These are phyloP conservation scores for Xyrauchen texanus DNA, from an alignment of 2,113 vertebrate genomes.

Conservation along the genomic window DNA sequence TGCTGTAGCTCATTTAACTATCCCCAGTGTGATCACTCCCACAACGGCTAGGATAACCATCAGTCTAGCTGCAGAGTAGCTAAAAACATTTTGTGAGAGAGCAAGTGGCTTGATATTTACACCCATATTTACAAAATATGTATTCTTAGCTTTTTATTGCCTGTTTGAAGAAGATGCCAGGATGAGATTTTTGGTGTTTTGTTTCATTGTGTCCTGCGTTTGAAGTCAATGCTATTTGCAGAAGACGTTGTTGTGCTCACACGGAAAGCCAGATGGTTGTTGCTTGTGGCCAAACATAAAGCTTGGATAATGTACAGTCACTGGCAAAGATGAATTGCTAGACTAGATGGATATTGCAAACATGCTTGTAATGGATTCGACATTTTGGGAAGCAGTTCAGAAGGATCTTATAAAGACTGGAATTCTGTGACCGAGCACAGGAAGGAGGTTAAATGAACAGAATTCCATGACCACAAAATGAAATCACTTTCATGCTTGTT, in stretches of 20 bases:
- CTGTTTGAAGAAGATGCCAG: conserved; percentile 64
- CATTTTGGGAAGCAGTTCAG: conserved; percentile 67
- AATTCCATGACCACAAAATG: conserved; percentile 60
- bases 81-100: too few species aligned
- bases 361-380: conserved; percentile 75
- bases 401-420: conserved; percentile 28
- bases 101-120: conserved; percentile 8
- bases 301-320: conserved; percentile 74
- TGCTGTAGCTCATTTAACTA: conserved; percentile 41
- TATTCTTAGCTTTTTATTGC: conserved; percentile 22
- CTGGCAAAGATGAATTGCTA: conserved; percentile 69
- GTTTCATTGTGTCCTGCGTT: conserved; percentile 66
- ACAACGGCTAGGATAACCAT: conserved; percentile 32
- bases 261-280: conserved; percentile 76
- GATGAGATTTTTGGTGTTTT: conserved; percentile 53
- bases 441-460: conserved; percentile 61
- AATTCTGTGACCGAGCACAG: conserved; percentile 8
- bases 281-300: conserved; percentile 75
- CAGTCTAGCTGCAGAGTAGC: conserved; percentile 26
- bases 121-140: too few species aligned
- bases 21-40: conserved; percentile 38
- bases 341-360: conserved; percentile 76
- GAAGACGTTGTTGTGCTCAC: conserved; percentile 73
- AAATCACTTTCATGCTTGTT: conserved; percentile 61
- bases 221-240: conserved; percentile 73